These are phyloP conservation scores for Anhinga rufa DNA, from an alignment of 2,113 vertebrate genomes.

Conservation along the genomic window DNA sequence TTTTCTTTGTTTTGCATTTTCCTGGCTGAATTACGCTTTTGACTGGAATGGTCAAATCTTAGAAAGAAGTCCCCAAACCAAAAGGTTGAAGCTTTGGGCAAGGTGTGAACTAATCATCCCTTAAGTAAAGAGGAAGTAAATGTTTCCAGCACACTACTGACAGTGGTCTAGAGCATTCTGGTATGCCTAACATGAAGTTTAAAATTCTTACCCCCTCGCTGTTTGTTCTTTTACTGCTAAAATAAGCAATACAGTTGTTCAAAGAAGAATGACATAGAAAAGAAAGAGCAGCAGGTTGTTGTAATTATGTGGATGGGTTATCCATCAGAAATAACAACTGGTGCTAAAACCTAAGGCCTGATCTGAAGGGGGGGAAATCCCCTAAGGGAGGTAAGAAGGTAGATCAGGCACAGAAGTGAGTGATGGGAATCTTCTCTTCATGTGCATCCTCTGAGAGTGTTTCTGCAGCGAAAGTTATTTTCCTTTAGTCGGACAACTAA, in stretches of 20 bases:
- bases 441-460: fast-evolving
- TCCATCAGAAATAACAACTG: background rate
- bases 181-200: background rate
- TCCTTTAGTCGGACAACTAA: background rate
- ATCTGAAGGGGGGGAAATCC: background rate
- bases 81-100: background rate
- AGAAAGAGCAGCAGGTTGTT: background rate
- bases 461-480: background rate
- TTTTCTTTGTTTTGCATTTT: background rate
- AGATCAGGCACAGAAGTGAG: background rate
- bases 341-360: background rate
- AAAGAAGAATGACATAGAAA: background rate
- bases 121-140: background rate
- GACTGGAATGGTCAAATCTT: background rate
- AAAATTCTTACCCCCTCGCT: background rate
- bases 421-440: background rate
- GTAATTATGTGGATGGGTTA: background rate
- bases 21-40: background rate
- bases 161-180: no score
- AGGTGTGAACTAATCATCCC: background rate
- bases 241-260: background rate
- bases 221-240: background rate
- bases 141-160: background rate
- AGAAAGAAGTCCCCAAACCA: background rate
- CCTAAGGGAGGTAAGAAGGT: background rate